Evolutionary conservation across 2,888 invertebrate genomes (phyloP), one percentile per base, ranked within the genome.

Genomic region (Pachydiplax longipennis): DNA sequence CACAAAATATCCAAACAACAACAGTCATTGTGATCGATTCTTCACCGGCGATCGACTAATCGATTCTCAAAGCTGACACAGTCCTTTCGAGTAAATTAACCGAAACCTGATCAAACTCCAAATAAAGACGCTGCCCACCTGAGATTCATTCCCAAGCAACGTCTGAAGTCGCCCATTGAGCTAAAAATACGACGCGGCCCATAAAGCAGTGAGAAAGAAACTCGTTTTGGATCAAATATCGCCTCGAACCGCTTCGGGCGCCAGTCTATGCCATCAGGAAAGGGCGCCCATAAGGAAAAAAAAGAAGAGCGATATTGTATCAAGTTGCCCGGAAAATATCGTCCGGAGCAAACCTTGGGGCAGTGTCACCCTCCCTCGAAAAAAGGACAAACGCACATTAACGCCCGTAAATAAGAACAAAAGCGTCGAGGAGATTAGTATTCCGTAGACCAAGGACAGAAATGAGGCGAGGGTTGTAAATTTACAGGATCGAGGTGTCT

Each of bases 221-320:
- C 73, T 73, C 73, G 73, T 73, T 73, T 73, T 73, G 73, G 73
- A 73, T 73, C 73, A 73, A 73, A 73, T 73, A 73, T 73, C 73
- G 73, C 31, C 31, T 73, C 31, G 0, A 12, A 31, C 31, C 31
- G 73, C 73, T 73, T 25, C 31, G 31, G 73, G 73, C 73, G 25
- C 73, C 73, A 73, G 73, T 25, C 25, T 73, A 25, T 10, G 73
- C 73, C 73, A 31, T 73, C 73, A 31, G 31, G 25, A 31, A 73
- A 73, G 73, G 31, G 31, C 53, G 53, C 53, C 13, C 73, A 31
- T 31, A 31, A 31, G 10, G 73, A 73, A 73, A 73, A 73, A 73
- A 73, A 73, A 5, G 25, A 73, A 73, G 73, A 13, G 25, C 73
- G 73, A 73, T 73, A 25, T 31, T 73, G 73, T 73, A 73, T 73